These are phyloP conservation scores for Conistra vaccinii DNA, from an alignment of 2,888 invertebrate genomes.

Conservation along the genomic window DNA sequence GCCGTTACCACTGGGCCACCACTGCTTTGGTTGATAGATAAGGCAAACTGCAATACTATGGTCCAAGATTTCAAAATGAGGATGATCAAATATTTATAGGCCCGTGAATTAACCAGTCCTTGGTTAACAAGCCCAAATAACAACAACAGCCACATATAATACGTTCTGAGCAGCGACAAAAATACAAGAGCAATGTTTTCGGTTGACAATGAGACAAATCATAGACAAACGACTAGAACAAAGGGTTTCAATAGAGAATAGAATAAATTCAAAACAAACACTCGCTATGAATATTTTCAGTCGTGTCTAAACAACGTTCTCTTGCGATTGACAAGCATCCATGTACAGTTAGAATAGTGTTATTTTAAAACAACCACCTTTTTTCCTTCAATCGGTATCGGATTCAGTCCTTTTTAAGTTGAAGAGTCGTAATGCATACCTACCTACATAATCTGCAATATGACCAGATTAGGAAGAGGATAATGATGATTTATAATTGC, in stretches of 20 bases:
- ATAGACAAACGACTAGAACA: conserved; percentile 83
- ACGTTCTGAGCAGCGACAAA: conserved; percentile 75
- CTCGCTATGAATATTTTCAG: conserved; percentile 79
- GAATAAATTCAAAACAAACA: conserved; percentile 86
- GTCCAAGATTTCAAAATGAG: conserved; percentile 9
- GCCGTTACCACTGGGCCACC: too few relatives aligned
- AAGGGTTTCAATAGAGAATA: conserved; percentile 87
- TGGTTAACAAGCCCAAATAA: conserved; percentile 61
- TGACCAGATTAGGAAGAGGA: neutral
- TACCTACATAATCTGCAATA: neutral
- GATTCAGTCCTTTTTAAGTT: conserved; percentile 15
- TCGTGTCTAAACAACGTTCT: conserved; percentile 76
- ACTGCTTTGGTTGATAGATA: neutral
- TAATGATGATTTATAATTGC: neutral
- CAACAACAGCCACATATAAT: conserved; percentile 71
- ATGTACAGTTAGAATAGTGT: conserved; percentile 59
- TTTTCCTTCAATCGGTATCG: conserved; percentile 35
- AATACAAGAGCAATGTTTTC: conserved; percentile 84
- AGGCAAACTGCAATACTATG: neutral
- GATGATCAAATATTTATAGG: conserved; percentile 30
- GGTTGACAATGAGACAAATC: conserved; percentile 82
- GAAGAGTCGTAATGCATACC: neutral
- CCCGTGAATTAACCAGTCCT: conserved; percentile 32
- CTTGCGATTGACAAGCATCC: conserved; percentile 58
- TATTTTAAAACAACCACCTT: conserved; percentile 63